These are phyloP conservation scores for Sphaerophoria rueppellii DNA, from an alignment of 2,888 invertebrate species.

Conservation along the genomic window DNA sequence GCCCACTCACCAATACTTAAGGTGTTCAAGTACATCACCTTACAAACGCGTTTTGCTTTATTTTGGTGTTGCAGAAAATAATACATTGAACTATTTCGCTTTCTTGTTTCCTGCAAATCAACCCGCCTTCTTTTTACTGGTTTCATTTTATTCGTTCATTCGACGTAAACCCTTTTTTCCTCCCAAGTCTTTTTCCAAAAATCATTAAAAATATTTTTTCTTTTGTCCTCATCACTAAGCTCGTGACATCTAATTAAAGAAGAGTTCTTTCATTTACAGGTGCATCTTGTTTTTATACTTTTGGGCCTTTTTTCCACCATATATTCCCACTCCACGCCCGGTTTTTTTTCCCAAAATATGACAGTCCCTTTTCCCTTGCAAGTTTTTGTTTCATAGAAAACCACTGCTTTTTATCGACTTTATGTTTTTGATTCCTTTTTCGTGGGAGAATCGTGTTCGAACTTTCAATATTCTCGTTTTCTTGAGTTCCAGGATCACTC, in stretches of 20 bases:
- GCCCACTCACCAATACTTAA: conserved; percentile 37
- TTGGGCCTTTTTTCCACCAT: conserved; percentile 20
- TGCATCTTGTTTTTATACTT: conserved; percentile 19
- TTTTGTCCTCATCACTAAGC: conserved; percentile 30
- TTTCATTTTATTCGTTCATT: conserved; percentile 39
- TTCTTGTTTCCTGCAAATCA: conserved; percentile 11
- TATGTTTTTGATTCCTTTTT: no score
- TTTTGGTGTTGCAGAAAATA: conserved; percentile 32
- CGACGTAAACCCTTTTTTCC: conserved; percentile 29
- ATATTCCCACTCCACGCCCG: conserved; percentile 26
- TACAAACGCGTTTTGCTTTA: conserved; percentile 29
- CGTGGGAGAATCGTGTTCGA: no score
- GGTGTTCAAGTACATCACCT: conserved; percentile 33
- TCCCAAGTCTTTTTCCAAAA: conserved; percentile 34
- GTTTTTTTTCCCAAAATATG: conserved; percentile 36
- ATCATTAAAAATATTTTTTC: conserved; percentile 44
- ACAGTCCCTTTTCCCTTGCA: conserved; percentile 34
- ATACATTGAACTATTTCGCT: conserved; percentile 37
- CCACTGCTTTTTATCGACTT: no score
- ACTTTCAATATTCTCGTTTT: no score
- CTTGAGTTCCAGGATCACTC: no score
- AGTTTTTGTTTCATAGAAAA: conserved; percentile 24
- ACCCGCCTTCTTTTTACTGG: conserved; percentile 28
- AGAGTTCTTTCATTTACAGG: no score
- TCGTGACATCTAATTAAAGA: conserved; percentile 16